Percentiles rank a stretch among this genome's conserved stretches.
Evolutionary conservation across 1,140 invertebrate species (phyloP).

Genomic region (Lucilia cuprina): DNA sequence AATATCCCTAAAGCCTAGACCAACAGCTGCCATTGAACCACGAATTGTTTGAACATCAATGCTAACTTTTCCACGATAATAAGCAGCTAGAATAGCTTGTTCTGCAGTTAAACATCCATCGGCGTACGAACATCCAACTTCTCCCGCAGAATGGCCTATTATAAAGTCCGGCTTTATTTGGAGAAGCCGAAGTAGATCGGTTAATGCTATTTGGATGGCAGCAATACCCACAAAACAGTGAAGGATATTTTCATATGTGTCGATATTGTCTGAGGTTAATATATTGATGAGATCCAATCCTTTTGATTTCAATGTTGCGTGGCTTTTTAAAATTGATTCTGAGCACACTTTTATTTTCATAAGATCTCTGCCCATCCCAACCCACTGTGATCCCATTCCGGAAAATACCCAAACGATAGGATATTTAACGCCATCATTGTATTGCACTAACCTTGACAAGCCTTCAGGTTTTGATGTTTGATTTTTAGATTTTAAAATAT

Average conservation of each 20-base stretch:
- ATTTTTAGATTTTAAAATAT: constrained; percentile 64
- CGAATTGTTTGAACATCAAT: constrained; percentile 76
- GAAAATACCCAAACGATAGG: constrained; percentile 91
- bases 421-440: constrained; percentile 67
- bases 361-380: constrained; percentile 76
- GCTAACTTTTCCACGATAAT: constrained; percentile 85
- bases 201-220: constrained; percentile 86
- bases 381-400: constrained; percentile 91
- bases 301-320: constrained; percentile 70
- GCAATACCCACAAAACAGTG: constrained; percentile 92
- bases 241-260: constrained; percentile 81
- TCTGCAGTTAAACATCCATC: constrained; percentile 85
- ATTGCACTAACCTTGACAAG: constrained; percentile 64
- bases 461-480: constrained; percentile 18
- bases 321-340: constrained; percentile 75
- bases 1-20: constrained; percentile 69
- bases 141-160: constrained; percentile 87
- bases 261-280: constrained; percentile 76
- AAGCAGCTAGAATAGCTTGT: constrained; percentile 83
- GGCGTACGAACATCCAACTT: constrained; percentile 90
- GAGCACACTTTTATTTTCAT: constrained; percentile 75
- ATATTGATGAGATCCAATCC: constrained; percentile 82
- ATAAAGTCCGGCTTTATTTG: constrained; percentile 84
- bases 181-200: constrained; percentile 76
- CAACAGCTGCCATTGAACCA: constrained; percentile 87